A percentile compares a stretch with the other conserved stretches of the same genome.
phyloP scores from a whole-genome alignment of 2,113 vertebrate species.

The Otis tarda region DNA sequence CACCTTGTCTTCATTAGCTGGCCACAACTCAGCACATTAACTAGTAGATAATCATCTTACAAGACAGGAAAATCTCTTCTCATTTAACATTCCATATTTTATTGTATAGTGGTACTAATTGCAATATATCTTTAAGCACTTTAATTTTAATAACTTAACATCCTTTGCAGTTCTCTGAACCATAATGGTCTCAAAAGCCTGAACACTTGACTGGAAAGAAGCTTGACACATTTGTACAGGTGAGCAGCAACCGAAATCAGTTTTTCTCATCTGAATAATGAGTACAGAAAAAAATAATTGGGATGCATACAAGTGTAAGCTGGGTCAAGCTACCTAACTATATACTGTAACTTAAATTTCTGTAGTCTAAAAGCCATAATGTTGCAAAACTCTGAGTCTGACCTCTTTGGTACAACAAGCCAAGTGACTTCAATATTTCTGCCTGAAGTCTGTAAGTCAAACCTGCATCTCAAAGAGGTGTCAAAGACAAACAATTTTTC shows the following conservation, averaged over 20 bases:
- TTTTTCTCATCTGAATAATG: background rate
- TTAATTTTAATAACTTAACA: conserved; percentile 14
- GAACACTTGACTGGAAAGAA: background rate
- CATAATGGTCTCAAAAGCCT: background rate
- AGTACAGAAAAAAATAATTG: background rate
- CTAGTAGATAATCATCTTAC: background rate
- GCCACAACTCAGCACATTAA: background rate
- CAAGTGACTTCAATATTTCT: background rate
- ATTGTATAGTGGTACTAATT: conserved; percentile 9
- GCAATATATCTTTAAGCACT: background rate
- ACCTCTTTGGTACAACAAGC: background rate
- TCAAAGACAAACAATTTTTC: background rate
- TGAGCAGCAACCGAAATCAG: background rate
- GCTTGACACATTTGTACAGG: background rate
- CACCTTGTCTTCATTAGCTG: background rate
- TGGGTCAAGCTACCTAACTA: background rate
- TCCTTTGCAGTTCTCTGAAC: background rate
- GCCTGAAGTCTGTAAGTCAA: background rate
- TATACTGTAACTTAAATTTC: background rate
- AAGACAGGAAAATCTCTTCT: background rate
- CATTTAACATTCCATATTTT: conserved; percentile 7
- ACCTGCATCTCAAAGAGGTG: background rate
- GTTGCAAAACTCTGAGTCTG: background rate
- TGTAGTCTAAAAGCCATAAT: background rate
- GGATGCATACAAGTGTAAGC: background rate